Evolutionary conservation across 2,888 invertebrate genomes (phyloP), one percentile per base, ranked within the genome.

Genomic region (Drosophila putrida): DNA sequence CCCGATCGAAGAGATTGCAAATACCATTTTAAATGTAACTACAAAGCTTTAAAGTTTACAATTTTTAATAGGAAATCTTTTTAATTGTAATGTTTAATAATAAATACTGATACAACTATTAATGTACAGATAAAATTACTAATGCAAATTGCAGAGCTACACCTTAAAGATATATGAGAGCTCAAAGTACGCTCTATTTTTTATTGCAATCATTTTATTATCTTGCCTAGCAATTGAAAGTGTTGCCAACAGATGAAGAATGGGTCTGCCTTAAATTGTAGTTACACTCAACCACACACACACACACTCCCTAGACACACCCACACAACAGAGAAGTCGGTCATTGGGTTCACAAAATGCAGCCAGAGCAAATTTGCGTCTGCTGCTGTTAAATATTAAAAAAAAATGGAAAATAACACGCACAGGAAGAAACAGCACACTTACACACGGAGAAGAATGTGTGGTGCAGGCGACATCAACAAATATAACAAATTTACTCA

Each of bases 291-390:
- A 0, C n/a, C 43, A 33, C 5, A 10, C 39, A 15, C 13, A 20
- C 28, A 15, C n/a, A 20, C 39, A 35, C 15, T 4, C 50, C 36
- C n/a, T 20, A 11, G 39, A 31, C 33, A 36, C 20, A 43, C 27
- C 2, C 27, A 47, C 10, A 41, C 44, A 78, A 71, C 71, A 72
- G 68, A 75, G 71, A 83, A 80, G 87, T 80, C 84, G 87, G 83
- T 84, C 83, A 84, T 78, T 75, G 80, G 77, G 71, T 71, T 51
- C 68, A 43, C 82, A 75, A 71, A 82, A 71, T 72, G 79, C 73
- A 68, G 76, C 41, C 71, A 46, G 62, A 69, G 63, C 75, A 53
- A 59, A 71, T 53, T 75, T 73, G 67, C 10, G 36, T 61, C 51
- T 71, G 72, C 66, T 62, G 74, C 77, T 75, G 66, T 71, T 81